Base-by-base conservation (phyloP, 2,888 invertebrate species). In the Chymomyza caudatula region DNA sequence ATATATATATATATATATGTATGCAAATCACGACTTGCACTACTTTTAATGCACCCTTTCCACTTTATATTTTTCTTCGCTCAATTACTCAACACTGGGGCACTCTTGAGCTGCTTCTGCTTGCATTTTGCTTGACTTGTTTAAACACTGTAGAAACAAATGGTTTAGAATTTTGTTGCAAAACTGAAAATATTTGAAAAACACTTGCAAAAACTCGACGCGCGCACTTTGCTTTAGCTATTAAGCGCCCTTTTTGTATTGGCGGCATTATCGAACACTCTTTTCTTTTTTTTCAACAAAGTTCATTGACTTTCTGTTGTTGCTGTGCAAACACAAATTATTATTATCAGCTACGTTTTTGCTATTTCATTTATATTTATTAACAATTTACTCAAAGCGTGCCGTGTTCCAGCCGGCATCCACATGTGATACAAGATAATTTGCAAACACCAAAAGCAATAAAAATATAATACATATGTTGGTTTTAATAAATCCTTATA, bases 131-230 rank as follows among this genome's bases (percentile, higher is more conserved):
- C 25, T 67, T 74, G 57, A 67, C 54, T 76, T 67, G 61, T 51
- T 67, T 51, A 60, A 52, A 73, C 77, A 79, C 84, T 80, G 77
- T 71, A 62, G 67, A 55, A 60, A 52, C 13, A 75, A 75, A 69
- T 65, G 43, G 66, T 71, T 69, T 68, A 73, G 68, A 77, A 81
- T 78, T 85, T 76, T 77, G 74, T 74, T 74, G 65, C 75, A 76
- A 77, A 86, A 69, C 69, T 73, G 69, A 74, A 84, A 82, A 84
- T 77, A 75, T 42, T 75, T 71, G 86, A 86, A 83, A 84, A 84
- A 87, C 86, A 84, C 84, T 84, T 87, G 66, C 56, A 85, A 82
- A 84, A 85, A 82, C 82, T 84, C 82, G 82, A 72, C 80, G 77
- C 80, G 70, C 85, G 76, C 87, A 83, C 87, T 72, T 73, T 67